Base-by-base conservation (phyloP, 1,140 invertebrate genomes). In the Drosophila auraria region DNA sequence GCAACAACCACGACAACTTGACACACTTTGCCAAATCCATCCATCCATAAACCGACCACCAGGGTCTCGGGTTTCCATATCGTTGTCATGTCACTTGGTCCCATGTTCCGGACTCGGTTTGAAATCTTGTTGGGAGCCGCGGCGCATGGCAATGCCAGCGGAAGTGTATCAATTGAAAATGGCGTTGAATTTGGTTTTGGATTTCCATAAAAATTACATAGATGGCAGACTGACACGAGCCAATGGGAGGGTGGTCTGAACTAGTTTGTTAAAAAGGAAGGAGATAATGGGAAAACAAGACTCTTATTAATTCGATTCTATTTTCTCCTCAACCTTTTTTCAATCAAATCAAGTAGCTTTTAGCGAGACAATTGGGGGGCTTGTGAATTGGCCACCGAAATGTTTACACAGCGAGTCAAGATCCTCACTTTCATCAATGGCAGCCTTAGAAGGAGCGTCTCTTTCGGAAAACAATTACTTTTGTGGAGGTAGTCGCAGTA, bases 111-210 rank as follows among this genome's bases (percentile, higher is more conserved):
- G 63, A 53, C 76, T 51, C 71, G 69, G 69, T 66, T 75, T 66
- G 58, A 89, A 87, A 87, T 87, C 83, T 80, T 82, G 51, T 17
- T 33, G n/a, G 30, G 68, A 58, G 49, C 72, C 49, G 27, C 51
- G 63, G 44, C 80, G 44, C 58, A 57, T 62, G 72, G 50, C 63
- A 60, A 33, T 64, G 50, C 44, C 72, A 84, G 77, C 84, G 84
- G 84, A 87, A 84, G 78, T 66, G 51, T 84, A 70, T 72, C 81
- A 87, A 87, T 87, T 87, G 68, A 82, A 87, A 87, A 87, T 87
- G 81, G 84, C 81, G 84, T 72, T 75, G 42, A 63, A 81, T 83
- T 81, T 72, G 81, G 81, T 84, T 72, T 87, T 73, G 71, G 42
- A 84, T 87, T 87, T 89, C 84, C 69, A 23, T 68, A 47, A 66